Base-by-base conservation (phyloP, 64 coral and sea anemone genomes). In the Montipora capricornis region DNA sequence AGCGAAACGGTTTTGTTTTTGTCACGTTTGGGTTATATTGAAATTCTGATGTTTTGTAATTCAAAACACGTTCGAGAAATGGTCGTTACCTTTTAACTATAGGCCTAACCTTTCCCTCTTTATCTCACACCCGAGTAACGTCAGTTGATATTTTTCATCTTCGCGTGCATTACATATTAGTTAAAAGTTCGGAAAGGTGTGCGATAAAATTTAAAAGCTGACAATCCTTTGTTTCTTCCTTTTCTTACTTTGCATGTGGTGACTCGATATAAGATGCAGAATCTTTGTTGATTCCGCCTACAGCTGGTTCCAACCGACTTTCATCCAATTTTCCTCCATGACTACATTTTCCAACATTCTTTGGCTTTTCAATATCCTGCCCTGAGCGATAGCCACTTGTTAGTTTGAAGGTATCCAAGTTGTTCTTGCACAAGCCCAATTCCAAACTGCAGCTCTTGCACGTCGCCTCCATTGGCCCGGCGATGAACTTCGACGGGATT, bases 271-370 rank as follows among this genome's bases (percentile, higher is more conserved):
- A 74, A 1, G 22, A 53, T 15, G 80, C 47, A 1, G 90, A 84
- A 53, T 96, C 95, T 77, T 96, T 96, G 80, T 96, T 96, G 47
- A 96, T 96, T 82, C 95, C 95, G 14, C 95, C 95, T 8, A 86
- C 90, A 4, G 95, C 90, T 4, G 68, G 69, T 19, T 55, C 6
- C 6, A 89, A 61, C 15, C 95, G 91, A 83, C 90, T 93, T 0
- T 50, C 73, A 29, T 96, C 95, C 26, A 83, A 29, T 48, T 20
- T 44, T 20, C 95, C 95, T 7, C 95, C 95, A 66, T 92, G 95
- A 50, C 95, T 96, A 37, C 95, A 96, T 93, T 96, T 96, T 79
- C 87, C 87, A 4, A 29, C 44, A 7, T 82, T 53, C 8, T 48
- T 46, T 10, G 95, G 95, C 26, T 96, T 96, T 58, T 73, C 84